Evolutionary conservation across 64 coral and sea anemone species (phyloP).

Genomic region (Montipora sp.): DNA sequence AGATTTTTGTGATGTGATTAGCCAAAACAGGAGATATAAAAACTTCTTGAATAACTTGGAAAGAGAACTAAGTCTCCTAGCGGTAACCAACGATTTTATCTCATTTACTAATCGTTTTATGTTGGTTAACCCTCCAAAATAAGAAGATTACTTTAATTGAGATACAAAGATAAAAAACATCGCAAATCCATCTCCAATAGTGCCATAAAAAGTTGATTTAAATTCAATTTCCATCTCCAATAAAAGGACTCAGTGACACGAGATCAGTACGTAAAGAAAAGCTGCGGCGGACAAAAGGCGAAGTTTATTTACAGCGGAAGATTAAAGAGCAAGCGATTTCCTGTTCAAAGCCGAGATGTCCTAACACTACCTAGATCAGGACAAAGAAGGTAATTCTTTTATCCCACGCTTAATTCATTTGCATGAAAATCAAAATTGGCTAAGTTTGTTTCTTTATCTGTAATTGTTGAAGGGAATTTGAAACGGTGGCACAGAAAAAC

Average conservation of each 20-base stretch:
- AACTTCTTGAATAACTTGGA: neutral
- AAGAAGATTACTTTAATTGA: neutral
- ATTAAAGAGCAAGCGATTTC: constrained; percentile 41
- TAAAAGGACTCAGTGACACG: neutral
- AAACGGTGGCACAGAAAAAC: constrained; percentile 46
- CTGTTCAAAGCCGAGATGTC: constrained; percentile 37
- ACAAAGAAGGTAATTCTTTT: constrained; percentile 32
- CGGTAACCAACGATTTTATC: constrained; percentile 1
- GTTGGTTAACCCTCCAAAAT: neutral
- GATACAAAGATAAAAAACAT: constrained; percentile 5
- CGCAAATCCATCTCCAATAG: neutral
- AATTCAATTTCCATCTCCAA: constrained; percentile 35
- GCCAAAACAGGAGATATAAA: neutral
- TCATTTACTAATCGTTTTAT: neutral
- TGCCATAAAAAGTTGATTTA: neutral
- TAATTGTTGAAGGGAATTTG: constrained; percentile 46
- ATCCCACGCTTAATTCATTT: constrained; percentile 73
- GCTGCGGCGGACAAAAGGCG: neutral
- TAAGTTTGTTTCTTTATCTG: constrained; percentile 20
- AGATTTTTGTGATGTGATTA: neutral
- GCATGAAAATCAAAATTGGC: constrained; percentile 76
- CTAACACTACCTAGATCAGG: constrained; percentile 7
- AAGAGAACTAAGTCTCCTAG: neutral
- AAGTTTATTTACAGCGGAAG: constrained; percentile 39
- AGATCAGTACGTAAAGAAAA: constrained; percentile 18